Percentiles rank a stretch among this genome's conserved stretches.
Evolutionary conservation across 2,888 invertebrate species (phyloP).

Genomic region (Dryomyza anilis): DNA sequence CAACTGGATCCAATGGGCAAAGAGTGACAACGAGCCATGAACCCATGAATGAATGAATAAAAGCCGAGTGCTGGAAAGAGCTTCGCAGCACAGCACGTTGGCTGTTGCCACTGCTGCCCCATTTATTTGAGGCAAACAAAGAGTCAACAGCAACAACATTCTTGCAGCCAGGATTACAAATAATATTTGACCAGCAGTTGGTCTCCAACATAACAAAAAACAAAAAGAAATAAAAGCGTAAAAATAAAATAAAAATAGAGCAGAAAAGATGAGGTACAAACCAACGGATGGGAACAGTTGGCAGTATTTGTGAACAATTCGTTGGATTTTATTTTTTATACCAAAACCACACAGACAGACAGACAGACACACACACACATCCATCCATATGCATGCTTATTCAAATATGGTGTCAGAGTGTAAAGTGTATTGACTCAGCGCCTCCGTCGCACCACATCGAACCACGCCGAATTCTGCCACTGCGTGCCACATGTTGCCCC

Average conservation of each 20-base stretch:
- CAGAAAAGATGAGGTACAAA: neutral
- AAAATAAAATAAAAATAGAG: neutral
- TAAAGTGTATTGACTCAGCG: conserved; percentile 24
- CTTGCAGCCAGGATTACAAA: conserved; percentile 7
- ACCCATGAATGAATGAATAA: conserved; percentile 3
- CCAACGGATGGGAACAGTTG: conserved; percentile 7
- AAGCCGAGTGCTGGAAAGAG: neutral
- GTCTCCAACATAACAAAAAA: conserved; percentile 2
- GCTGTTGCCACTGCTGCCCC: conserved; percentile 5
- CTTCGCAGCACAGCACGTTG: neutral
- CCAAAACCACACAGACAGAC: neutral
- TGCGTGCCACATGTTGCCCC: no score
- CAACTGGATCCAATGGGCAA: neutral
- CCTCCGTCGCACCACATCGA: no score
- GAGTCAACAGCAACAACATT: neutral
- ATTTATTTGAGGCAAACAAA: conserved; percentile 1
- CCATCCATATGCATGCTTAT: conserved; percentile 5
- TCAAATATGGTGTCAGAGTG: conserved; percentile 24
- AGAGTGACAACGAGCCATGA: neutral
- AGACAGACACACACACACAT: neutral
- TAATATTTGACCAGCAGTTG: conserved; percentile 29
- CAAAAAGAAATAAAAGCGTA: neutral
- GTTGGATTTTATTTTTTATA: neutral
- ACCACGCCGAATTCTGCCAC: no score
- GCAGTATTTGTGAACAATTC: conserved; percentile 1